phyloP scores from a whole-genome alignment of 2,888 invertebrate genomes.

The Nasonia oneida region DNA sequence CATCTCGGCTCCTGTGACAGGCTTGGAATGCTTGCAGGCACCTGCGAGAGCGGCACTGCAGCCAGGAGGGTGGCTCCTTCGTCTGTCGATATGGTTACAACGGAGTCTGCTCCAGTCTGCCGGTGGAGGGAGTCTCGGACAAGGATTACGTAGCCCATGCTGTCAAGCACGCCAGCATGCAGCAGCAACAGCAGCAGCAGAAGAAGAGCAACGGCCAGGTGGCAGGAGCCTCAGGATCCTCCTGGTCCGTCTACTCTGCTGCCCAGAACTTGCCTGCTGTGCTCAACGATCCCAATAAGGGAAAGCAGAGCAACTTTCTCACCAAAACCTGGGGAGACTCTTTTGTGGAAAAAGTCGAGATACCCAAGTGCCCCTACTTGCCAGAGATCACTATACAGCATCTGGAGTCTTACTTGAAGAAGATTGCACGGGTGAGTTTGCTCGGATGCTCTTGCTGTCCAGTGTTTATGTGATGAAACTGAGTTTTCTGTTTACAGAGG shows the following conservation, averaged over 20 bases:
- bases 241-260: conserved; percentile 94
- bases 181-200: conserved; percentile 71
- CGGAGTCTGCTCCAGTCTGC: conserved; percentile 91
- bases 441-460: neutral
- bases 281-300: conserved; percentile 95
- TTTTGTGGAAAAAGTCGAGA: conserved; percentile 91
- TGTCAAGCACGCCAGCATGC: conserved; percentile 81
- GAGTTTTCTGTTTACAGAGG: conserved; percentile 74
- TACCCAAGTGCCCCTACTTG: conserved; percentile 89
- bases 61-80: conserved; percentile 91
- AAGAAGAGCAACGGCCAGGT: conserved; percentile 81
- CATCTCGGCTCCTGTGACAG: conserved; percentile 28
- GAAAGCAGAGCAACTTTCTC: conserved; percentile 95
- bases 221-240: conserved; percentile 65
- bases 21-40: conserved; percentile 82
- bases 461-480: neutral
- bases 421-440: conserved; percentile 81
- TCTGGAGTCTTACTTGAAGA: conserved; percentile 93
- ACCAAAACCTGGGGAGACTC: conserved; percentile 98
- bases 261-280: conserved; percentile 97
- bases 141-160: conserved; percentile 94
- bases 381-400: conserved; percentile 91
- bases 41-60: conserved; percentile 89
- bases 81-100: conserved; percentile 94
- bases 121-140: conserved; percentile 93